phyloP scores from a whole-genome alignment of 2,797 vertebrate genomes.

The Acanthurus lineatus region DNA sequence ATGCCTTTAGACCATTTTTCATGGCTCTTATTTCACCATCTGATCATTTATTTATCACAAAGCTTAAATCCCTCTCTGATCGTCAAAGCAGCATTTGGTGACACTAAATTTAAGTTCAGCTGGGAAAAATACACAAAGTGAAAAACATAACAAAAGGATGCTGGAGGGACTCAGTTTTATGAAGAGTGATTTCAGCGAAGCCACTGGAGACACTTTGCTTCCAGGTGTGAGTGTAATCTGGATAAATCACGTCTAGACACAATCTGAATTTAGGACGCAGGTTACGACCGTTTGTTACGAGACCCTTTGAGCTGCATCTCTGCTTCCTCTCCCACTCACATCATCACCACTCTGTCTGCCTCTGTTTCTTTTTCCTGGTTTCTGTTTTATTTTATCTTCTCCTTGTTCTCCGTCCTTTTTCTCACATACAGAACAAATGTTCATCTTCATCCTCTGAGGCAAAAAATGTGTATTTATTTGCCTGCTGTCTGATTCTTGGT shows the following conservation, averaged over 20 bases:
- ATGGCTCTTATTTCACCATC: conserved; percentile 13
- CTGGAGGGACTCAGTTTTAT: conserved; percentile 30
- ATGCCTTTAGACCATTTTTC: background rate
- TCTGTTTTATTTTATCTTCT: conserved; percentile 5
- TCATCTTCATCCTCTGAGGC: conserved; percentile 34
- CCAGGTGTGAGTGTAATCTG: conserved; percentile 61
- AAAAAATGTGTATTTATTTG: conserved; percentile 29
- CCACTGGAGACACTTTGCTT: conserved; percentile 31
- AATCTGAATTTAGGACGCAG: conserved; percentile 39
- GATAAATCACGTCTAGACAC: conserved; percentile 45
- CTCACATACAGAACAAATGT: conserved; percentile 28
- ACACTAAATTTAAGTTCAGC: conserved; percentile 26
- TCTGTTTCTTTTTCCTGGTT: conserved; percentile 13
- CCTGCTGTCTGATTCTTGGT: conserved; percentile 32
- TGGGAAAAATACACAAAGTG: conserved; percentile 19
- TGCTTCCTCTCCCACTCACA: conserved; percentile 2
- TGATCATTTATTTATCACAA: conserved; percentile 19
- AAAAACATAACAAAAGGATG: conserved; percentile 21
- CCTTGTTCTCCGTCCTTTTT: conserved; percentile 7
- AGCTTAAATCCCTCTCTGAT: conserved; percentile 6
- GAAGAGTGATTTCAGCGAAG: conserved; percentile 20
- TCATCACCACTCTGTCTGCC: conserved; percentile 16
- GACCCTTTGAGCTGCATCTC: conserved; percentile 23
- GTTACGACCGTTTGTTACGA: conserved; percentile 37
- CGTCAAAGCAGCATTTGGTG: conserved; percentile 26